Evolutionary conservation across 2,888 invertebrate species (phyloP).

Genomic region (Catocala fraxini): DNA sequence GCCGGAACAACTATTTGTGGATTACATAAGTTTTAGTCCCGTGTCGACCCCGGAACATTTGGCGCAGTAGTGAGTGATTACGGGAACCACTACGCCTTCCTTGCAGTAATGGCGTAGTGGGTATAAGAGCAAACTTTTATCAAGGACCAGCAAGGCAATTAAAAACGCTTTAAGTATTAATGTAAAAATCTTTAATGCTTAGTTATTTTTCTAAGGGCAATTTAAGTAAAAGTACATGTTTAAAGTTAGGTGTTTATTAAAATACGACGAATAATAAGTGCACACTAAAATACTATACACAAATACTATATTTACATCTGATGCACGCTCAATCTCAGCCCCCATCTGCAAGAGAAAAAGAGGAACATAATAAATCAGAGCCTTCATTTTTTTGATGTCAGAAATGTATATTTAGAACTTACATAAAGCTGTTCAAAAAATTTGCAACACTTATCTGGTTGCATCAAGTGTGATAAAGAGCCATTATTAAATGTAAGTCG

Average conservation of each 20-base stretch:
- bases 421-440: slow-evolving; percentile 17
- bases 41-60: too few relatives aligned
- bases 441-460: slow-evolving; percentile 21
- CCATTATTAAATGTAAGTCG: slow-evolving; percentile 17
- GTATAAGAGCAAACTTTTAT: too few relatives aligned
- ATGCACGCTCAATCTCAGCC: slow-evolving; percentile 61
- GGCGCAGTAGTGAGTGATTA: too few relatives aligned
- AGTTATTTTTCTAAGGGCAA: background rate
- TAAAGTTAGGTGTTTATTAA: slow-evolving; percentile 68
- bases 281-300: slow-evolving; percentile 75
- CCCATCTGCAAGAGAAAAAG: slow-evolving; percentile 81
- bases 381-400: slow-evolving; percentile 60
- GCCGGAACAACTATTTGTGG: too few relatives aligned
- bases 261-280: slow-evolving; percentile 68
- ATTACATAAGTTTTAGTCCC: too few relatives aligned
- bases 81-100: too few relatives aligned
- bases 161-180: too few relatives aligned
- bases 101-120: too few relatives aligned
- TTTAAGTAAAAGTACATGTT: slow-evolving; percentile 16
- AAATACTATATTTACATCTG: slow-evolving; percentile 79
- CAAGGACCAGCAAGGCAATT: too few relatives aligned
- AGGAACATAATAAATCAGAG: slow-evolving; percentile 75
- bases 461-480: slow-evolving; percentile 25
- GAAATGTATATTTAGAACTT: slow-evolving; percentile 51
- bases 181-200: too few relatives aligned